Evolutionary conservation across 2,113 vertebrate species (phyloP).

Genomic region (Odontesthes bonariensis): DNA sequence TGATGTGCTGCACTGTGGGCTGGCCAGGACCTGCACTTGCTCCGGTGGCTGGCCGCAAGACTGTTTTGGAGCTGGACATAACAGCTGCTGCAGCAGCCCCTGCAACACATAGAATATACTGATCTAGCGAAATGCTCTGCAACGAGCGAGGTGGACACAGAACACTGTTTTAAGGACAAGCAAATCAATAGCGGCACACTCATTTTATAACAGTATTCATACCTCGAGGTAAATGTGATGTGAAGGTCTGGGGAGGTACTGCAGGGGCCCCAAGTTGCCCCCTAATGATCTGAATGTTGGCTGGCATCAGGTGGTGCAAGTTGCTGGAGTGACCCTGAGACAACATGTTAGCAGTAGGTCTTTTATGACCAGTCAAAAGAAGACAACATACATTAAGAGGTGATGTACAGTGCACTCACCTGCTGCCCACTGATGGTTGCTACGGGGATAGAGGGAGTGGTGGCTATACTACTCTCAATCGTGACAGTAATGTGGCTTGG

Average conservation of each 20-base stretch:
- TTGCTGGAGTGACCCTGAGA: slow-evolving; percentile 93
- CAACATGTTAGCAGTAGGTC: slow-evolving; percentile 1
- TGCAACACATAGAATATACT: slow-evolving; percentile 50
- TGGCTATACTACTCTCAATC: slow-evolving; percentile 91
- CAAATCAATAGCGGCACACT: neutral
- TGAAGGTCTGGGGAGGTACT: slow-evolving; percentile 80
- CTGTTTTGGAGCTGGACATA: slow-evolving; percentile 97
- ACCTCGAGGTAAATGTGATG: slow-evolving; percentile 96
- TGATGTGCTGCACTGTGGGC: slow-evolving; percentile 94
- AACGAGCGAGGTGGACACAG: neutral
- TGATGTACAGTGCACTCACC: slow-evolving; percentile 74
- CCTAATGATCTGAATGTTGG: slow-evolving; percentile 95
- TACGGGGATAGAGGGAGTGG: slow-evolving; percentile 95
- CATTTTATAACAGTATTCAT: slow-evolving; percentile 25
- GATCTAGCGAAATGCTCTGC: neutral
- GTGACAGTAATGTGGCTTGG: slow-evolving; percentile 94
- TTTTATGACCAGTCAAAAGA: slow-evolving; percentile 2
- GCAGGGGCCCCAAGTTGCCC: slow-evolving; percentile 89
- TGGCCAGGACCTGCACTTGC: slow-evolving; percentile 88
- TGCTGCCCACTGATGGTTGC: slow-evolving; percentile 98
- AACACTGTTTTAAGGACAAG: neutral
- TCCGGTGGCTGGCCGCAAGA: slow-evolving; percentile 91
- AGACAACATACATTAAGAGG: neutral
- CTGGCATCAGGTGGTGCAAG: slow-evolving; percentile 93
- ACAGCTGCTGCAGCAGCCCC: slow-evolving; percentile 97